These are phyloP conservation scores for Anthopleura sola DNA, from an alignment of 64 coral and sea anemone species.

Conservation along the genomic window DNA sequence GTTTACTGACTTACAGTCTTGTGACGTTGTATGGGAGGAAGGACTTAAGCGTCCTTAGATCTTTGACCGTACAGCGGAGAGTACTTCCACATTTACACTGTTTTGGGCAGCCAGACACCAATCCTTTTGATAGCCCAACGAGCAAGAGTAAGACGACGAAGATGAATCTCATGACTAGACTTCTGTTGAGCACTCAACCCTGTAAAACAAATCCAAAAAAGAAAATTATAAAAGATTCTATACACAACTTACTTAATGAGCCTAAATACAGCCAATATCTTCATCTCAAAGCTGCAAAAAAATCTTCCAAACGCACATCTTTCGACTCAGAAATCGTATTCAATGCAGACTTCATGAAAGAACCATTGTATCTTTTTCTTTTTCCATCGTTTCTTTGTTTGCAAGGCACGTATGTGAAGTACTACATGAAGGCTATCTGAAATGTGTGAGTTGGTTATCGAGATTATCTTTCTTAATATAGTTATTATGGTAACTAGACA, in stretches of 20 bases:
- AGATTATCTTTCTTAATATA: slow-evolving; percentile 7
- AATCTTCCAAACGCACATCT: background rate
- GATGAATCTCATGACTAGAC: background rate
- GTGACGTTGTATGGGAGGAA: slow-evolving; percentile 44
- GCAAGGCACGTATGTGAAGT: background rate
- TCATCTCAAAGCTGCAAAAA: background rate
- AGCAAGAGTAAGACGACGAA: background rate
- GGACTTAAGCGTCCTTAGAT: slow-evolving; percentile 32
- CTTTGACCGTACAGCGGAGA: slow-evolving; percentile 22
- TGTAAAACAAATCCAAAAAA: background rate
- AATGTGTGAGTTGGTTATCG: background rate
- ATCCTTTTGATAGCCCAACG: background rate
- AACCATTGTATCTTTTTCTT: background rate
- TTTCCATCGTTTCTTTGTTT: background rate
- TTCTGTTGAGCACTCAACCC: background rate
- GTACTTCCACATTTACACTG: slow-evolving; percentile 57
- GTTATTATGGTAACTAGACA: background rate
- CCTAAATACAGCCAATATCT: background rate
- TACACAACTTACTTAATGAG: background rate
- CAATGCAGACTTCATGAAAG: background rate
- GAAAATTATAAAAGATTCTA: background rate
- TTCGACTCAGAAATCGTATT: background rate
- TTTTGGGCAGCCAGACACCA: slow-evolving; percentile 26
- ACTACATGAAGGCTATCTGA: background rate
- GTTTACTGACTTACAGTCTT: slow-evolving; percentile 32